These are phyloP conservation scores for Diorhabda carinulata DNA, from an alignment of 1,140 invertebrate species.

Conservation along the genomic window DNA sequence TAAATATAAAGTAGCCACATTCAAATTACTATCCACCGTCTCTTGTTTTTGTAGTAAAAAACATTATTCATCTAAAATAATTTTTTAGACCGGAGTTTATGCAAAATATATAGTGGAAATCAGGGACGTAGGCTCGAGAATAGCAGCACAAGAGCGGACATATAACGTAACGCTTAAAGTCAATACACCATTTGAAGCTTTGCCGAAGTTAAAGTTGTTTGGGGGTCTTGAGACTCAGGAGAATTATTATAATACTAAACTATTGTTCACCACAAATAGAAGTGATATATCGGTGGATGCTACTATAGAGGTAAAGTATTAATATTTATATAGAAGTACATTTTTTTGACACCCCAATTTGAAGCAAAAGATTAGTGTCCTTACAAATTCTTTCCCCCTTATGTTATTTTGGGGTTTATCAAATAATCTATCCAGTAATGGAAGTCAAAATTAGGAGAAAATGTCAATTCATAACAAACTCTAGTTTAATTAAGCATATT, in stretches of 20 bases:
- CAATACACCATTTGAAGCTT: conserved; percentile 53
- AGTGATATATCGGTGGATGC: conserved; percentile 49
- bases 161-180: conserved; percentile 52
- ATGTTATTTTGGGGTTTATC: too few species aligned
- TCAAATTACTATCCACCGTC: background rate
- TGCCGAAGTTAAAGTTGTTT: conserved; percentile 50
- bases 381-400: background rate
- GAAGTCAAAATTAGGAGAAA: too few species aligned
- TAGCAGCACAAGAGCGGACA: conserved; percentile 48
- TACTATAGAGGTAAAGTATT: conserved; percentile 49
- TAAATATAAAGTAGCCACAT: too few species aligned
- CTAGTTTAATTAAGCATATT: too few species aligned
- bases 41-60: background rate
- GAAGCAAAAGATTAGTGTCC: conserved; percentile 9
- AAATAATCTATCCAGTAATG: too few species aligned
- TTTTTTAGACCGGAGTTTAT: conserved; percentile 47
- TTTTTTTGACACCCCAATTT: conserved; percentile 29
- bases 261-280: conserved; percentile 49
- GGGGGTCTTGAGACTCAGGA: conserved; percentile 53
- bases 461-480: too few species aligned
- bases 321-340: conserved; percentile 20
- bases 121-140: conserved; percentile 13
- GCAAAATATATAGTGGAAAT: conserved; percentile 52
- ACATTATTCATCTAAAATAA: conserved; percentile 6
- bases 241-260: conserved; percentile 51